Evolutionary conservation across 2,888 invertebrate genomes (phyloP).

Genomic region (Nephrotoma appendiculata): DNA sequence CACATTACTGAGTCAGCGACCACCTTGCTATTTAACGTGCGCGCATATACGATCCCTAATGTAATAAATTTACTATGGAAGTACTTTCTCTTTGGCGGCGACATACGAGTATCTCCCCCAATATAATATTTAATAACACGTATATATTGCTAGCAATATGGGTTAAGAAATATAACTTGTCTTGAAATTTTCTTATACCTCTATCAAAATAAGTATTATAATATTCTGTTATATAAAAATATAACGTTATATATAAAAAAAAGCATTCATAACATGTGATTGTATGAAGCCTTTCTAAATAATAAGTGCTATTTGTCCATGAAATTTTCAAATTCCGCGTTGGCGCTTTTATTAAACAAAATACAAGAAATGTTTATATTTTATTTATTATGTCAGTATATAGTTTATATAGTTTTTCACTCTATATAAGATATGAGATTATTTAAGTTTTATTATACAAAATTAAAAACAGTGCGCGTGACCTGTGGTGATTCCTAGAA

Average conservation of each 20-base stretch:
- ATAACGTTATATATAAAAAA: not conserved
- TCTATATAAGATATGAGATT: not conserved
- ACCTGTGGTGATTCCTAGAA: too few species aligned
- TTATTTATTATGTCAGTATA: not conserved
- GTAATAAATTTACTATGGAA: not conserved
- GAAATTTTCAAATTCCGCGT: constrained; percentile 3
- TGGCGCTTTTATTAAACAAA: not conserved
- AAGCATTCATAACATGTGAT: not conserved
- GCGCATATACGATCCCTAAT: not conserved
- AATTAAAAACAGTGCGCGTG: not conserved
- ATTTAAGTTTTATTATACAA: not conserved
- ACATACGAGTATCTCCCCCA: not conserved
- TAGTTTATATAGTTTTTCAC: not conserved
- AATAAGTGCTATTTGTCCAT: not conserved
- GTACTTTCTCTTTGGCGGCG: not conserved
- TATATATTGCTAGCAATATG: not conserved
- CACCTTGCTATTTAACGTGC: not conserved
- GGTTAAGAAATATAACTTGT: not conserved
- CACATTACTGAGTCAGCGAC: not conserved
- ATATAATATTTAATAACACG: not conserved
- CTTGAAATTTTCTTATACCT: not conserved
- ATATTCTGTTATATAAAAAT: not conserved
- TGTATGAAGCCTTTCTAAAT: not conserved
- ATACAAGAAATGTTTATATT: not conserved
- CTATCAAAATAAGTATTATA: not conserved